Evolutionary conservation across 1,140 invertebrate genomes (phyloP), one percentile per base, ranked within the genome.

Genomic region (Drosophila aff.): DNA sequence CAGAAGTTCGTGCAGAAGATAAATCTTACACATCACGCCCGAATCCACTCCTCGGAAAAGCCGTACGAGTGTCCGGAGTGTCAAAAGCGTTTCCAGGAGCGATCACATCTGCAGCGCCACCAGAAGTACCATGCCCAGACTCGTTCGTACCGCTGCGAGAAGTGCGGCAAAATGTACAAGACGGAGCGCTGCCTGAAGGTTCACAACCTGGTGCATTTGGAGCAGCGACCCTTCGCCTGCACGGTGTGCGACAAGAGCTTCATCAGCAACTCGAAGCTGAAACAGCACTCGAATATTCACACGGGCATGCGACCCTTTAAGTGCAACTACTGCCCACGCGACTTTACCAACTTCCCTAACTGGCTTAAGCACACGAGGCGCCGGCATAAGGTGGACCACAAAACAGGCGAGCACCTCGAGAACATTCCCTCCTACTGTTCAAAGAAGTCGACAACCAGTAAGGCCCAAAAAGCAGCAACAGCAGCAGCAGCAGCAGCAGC

Each of bases 1-100:
- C 94, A 94, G 76, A 93, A 93, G 49, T 95, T 95, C 68, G 93
- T 94, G 18, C 94, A 94, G 69, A 94, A 94, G 79, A 92, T 92
- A 18, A 94, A 94, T 75, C 87, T 94, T 55, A 93, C 93, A 41
- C 92, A 93, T 65, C 94, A 94, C 78, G 82, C 94, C 9, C 93
- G 94, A 21, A 93, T 94, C 31, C 94, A 95, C 83, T 94, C 93
- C 66, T 94, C 95, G 11, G 93, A 94, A 60, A 95, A 95, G 83
- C 95, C 95, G 0, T 95, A 95, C 76, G 93, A 94, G 68, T 96
- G 95, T 82, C 94, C 95, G 57, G 91, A 96, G 57, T 96, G 96
- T 81, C 92, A 93, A 46, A 93, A 94, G 82, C 82, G 92, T 67
- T 94, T 94, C 81, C 93, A 93, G 71, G 94, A 94, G 73, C 93